Base-by-base conservation (phyloP, 2,888 invertebrate genomes). In the Pheosia tremula region DNA sequence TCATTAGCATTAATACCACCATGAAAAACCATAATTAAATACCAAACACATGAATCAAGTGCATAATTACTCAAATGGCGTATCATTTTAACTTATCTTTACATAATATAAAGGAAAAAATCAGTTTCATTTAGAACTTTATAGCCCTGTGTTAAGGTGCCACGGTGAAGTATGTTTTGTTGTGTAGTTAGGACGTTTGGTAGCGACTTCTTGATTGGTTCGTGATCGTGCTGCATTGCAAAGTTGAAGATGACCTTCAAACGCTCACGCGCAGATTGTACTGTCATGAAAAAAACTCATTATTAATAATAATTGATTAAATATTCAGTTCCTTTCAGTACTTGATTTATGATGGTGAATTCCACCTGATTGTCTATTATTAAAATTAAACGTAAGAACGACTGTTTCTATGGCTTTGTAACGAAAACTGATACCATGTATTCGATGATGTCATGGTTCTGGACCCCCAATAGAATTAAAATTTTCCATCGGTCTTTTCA, bases 201-300 rank as follows among this genome's bases (percentile, higher is more conserved):
- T 47, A n/a, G n/a, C 61, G 70, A 62, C 55, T 55, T 54, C n/a
- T 63, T 70, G 71, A 76, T 65, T 64, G 53, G 76, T 80, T 88
- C 88, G 88, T 89, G 89, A 88, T 87, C 83, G 80, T 84, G 83
- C 88, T 87, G 90, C 90, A 91, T 91, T 88, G 90, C 90, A 91
- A 83, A 88, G 85, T 82, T 84, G 72, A 78, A 72, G 71, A 63
- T 84, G 91, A 90, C 91, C 91, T 91, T 90, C 86, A 81, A 81
- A 75, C 79, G 75, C 82, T 90, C 90, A 90, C 90, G 91, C 82
- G 80, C 74, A 70, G 68, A 58, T 61, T 41, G 87, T 88, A 90
- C 81, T 77, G 74, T 69, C 71, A 64, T 2, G 11, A 36, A 53
- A 55, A 75, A 68, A 84, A 84, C 63, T 74, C 5, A 11, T 24